These are phyloP conservation scores for Microcaecilia unicolor DNA, from an alignment of 2,797 vertebrate species.

Conservation along the genomic window DNA sequence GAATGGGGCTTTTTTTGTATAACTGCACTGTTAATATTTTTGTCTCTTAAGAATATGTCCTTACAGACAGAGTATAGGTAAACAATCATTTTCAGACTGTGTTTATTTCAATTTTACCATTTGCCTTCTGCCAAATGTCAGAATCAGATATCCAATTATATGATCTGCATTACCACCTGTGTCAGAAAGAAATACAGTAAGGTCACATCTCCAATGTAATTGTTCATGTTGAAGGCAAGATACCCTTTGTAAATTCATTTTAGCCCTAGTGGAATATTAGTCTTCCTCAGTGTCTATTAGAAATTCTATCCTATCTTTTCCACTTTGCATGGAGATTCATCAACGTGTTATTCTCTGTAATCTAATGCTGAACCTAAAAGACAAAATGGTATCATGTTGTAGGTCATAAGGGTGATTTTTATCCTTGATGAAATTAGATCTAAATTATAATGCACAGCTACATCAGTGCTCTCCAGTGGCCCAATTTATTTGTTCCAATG, in stretches of 20 bases:
- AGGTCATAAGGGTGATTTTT: background rate
- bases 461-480: no score
- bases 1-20: background rate
- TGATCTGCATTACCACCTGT: slow-evolving; percentile 42
- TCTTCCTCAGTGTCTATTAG: slow-evolving; percentile 10
- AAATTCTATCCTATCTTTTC: slow-evolving; percentile 18
- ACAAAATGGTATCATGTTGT: slow-evolving; percentile 10
- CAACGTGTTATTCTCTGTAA: slow-evolving; percentile 9
- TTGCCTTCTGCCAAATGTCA: slow-evolving; percentile 7
- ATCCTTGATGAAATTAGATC: slow-evolving; percentile 1
- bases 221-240: slow-evolving; percentile 12
- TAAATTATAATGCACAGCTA: no score
- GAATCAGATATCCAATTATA: slow-evolving; percentile 40
- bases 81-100: background rate
- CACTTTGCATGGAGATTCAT: slow-evolving; percentile 20
- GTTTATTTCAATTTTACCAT: background rate
- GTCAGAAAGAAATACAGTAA: slow-evolving; percentile 38
- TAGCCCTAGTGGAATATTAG: background rate
- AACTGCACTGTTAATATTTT: background rate
- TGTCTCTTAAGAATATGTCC: background rate
- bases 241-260: background rate
- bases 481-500: no score
- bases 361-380: slow-evolving; percentile 8
- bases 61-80: background rate
- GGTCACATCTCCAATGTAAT: slow-evolving; percentile 26